Base-by-base conservation (phyloP, 2,113 vertebrate genomes). In the Trochalopteron elliotii region DNA sequence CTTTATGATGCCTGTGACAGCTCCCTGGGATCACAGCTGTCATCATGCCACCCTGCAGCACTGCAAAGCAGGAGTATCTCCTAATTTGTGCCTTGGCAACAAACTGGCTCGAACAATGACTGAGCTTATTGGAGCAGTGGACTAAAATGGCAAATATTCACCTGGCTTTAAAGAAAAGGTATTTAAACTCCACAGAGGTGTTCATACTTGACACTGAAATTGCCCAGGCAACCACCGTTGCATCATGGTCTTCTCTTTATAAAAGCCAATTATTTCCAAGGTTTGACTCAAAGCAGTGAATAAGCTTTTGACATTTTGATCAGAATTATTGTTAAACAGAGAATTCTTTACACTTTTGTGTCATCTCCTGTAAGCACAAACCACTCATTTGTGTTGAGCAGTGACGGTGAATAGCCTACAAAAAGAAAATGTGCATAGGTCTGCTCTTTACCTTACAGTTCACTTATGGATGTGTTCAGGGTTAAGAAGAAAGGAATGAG, bases 251-350 rank as follows among this genome's bases (percentile, higher is more conserved):
- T 90, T 90, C 82, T 78, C 56, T 72, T 91, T 30, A 33, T 44
- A 94, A 93, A 88, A 33, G 25, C 37, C 68, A 93, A 90, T 95
- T 95, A 96, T 93, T 94, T 94, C 71, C 68, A 86, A 80, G 59
- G 47, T 81, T 83, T 93, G 89, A 81, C 81, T 70, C 10, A 20
- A 9, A 23, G 8, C 71, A 40, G 31, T 70, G 84, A 93, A 93
- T 61, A 74, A 68, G 47, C 49, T 91, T 91, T 75, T 91, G 90
- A 90, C 72, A 93, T 88, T 96, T 95, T 78, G 52, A 78, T 86
- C 82, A 89, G 52, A 93, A 87, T 69, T 83, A 80, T 67, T 76
- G 68, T 90, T 78, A 74, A 87, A 83, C 59, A 67, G 69, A 91
- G 53, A 87, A 90, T 77, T 31, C 27, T 77, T 67, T 67, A 87